Conservation (phyloP, 2,888 invertebrate species). For the Drosophila macrospina region DNA sequence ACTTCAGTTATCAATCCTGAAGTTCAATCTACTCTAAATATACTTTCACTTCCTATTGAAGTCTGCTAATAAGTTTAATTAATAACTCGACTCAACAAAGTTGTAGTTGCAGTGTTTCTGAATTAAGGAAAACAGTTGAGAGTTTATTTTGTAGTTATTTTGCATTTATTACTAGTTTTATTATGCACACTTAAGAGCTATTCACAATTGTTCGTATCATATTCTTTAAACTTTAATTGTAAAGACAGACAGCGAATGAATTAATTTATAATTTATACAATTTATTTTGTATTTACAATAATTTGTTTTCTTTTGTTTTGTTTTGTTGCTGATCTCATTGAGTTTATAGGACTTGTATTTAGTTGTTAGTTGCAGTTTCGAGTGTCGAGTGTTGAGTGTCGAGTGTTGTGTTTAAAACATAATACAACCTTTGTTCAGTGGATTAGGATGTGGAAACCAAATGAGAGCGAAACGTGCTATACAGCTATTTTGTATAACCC, state of each 20-base stretch:
- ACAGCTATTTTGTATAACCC: conserved; percentile 39
- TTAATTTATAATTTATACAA: conserved; percentile 63
- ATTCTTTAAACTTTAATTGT: conserved; percentile 43
- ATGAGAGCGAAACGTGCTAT: conserved; percentile 43
- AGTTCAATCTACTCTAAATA: background rate
- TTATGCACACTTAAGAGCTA: conserved; percentile 77
- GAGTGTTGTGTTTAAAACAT: conserved; percentile 64
- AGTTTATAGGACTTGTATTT: conserved; percentile 63
- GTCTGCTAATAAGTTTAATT: background rate
- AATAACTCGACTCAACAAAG: no score
- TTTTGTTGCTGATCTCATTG: conserved; percentile 41
- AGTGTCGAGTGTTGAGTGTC: conserved; percentile 22
- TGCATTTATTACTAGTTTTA: conserved; percentile 67
- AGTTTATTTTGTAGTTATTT: conserved; percentile 21
- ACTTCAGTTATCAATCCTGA: background rate
- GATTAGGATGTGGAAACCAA: conserved; percentile 46
- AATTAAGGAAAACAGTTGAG: background rate
- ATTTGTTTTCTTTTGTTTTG: conserved; percentile 25
- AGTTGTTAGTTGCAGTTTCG: conserved; percentile 36
- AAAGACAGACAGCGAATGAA: conserved; percentile 60
- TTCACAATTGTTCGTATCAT: conserved; percentile 72
- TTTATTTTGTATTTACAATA: conserved; percentile 54
- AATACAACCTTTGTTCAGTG: conserved; percentile 74
- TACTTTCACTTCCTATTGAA: no score
- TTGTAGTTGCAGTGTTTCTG: background rate